phyloP scores from a whole-genome alignment of 2,113 vertebrate species.

The Falcunculus frontatus region DNA sequence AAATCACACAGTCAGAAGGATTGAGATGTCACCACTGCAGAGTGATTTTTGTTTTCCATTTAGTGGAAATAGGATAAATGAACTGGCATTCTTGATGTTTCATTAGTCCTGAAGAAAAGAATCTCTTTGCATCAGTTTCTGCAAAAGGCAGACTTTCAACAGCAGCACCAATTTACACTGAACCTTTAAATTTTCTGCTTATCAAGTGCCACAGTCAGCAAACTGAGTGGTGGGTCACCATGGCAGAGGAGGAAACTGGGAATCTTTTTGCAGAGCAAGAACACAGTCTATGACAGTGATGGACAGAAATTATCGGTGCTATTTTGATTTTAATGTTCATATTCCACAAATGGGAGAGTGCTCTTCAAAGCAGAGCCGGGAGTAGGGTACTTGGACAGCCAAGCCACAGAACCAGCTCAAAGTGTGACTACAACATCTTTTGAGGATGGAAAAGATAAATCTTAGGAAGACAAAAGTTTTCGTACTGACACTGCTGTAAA shows the following conservation, averaged over 20 bases:
- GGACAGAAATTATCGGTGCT: background rate
- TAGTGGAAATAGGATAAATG: slow-evolving; percentile 35
- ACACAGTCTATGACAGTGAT: background rate
- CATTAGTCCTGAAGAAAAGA: slow-evolving; percentile 14
- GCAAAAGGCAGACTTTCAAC: background rate
- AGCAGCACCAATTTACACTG: background rate
- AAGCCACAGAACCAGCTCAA: background rate
- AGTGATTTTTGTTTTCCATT: slow-evolving; percentile 53
- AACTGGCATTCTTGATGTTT: background rate
- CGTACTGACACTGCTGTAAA: background rate
- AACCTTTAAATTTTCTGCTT: background rate
- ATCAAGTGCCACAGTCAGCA: background rate
- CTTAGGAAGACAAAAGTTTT: background rate
- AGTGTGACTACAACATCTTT: background rate
- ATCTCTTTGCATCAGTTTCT: background rate
- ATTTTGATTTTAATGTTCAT: background rate
- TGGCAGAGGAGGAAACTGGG: background rate
- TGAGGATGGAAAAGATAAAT: background rate
- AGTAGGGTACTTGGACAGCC: background rate
- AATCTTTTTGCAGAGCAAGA: background rate
- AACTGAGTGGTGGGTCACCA: background rate
- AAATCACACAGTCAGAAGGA: slow-evolving; percentile 69
- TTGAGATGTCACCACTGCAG: slow-evolving; percentile 73
- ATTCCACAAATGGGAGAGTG: background rate
- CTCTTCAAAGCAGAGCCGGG: background rate